Base-by-base conservation (phyloP, 2,888 invertebrate genomes). In the Caenorhabditis becei region DNA sequence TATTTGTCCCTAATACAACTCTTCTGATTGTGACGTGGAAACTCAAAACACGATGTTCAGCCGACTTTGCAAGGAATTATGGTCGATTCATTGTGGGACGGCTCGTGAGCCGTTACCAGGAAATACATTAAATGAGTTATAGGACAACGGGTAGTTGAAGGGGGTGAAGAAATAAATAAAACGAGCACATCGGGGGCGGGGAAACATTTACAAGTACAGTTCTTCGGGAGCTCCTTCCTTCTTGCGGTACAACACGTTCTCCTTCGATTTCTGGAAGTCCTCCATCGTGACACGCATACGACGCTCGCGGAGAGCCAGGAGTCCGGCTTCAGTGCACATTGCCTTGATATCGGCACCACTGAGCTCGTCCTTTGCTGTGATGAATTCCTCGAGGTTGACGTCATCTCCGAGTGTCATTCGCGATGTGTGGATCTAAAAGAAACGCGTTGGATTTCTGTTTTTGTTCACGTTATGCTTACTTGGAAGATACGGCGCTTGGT, bases 261-360 rank as follows among this genome's bases (percentile, higher is more conserved):
- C 99, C 92, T 99, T 99, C 0, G 98, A 97, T 92, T 99, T 99
- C 92, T 96, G 96, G 92, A 99, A 99, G 92, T 99, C 99, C 92
- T 99, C 98, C 93, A 97, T 97, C 82, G 97, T 99, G 37, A 99
- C 99, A 92, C 97, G 98, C 99, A 99, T 99, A 88, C 99, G 94
- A 69, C 99, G 94, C 92, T 99, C 99, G 83, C 99, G 93, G 62
- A 99, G 93, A 4, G 99, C 99, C 95, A 99, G 96, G 71, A 99
- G 93, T 83, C 99, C 99, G 70, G 97, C 99, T 93, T 99, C 99
- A 10, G 99, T 99, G 92, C 99, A 99, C 92, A 99, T 98, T 18
- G 99, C 99, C 95, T 93, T 93, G 79, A 93, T 93, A 88, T 93
- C 93, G 61, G 93, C 93, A 23, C 99, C 99, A 66, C 97, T 98